These are phyloP conservation scores for Eupelmus urozonus DNA, from an alignment of 2,888 invertebrate genomes.

Conservation along the genomic window DNA sequence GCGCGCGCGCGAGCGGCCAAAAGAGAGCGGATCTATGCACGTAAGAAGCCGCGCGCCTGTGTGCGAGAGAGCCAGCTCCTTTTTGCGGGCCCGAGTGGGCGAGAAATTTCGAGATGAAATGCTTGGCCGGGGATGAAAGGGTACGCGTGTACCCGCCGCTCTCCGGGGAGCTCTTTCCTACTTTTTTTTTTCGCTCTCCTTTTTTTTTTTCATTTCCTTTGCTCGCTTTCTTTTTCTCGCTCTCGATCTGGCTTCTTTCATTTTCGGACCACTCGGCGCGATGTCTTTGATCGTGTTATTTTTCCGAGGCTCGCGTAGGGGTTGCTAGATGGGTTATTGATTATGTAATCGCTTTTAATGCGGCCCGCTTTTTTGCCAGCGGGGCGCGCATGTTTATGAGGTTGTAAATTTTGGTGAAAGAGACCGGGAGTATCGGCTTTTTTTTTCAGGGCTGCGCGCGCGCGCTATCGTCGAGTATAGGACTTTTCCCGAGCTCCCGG, in stretches of 20 bases:
- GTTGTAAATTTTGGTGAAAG: too few species aligned
- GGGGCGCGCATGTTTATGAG: too few species aligned
- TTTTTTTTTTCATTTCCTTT: neutral
- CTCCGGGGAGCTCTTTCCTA: too few species aligned
- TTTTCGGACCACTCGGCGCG: neutral
- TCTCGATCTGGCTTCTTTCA: conserved; percentile 13
- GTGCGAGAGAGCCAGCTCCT: neutral
- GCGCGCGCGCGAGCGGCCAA: neutral
- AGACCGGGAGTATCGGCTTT: too few species aligned
- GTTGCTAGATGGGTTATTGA: conserved; percentile 23
- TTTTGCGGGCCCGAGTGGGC: conserved; percentile 25
- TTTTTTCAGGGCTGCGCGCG: too few species aligned
- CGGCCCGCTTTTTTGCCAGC: neutral
- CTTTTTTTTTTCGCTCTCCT: too few species aligned
- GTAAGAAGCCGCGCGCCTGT: too few species aligned
- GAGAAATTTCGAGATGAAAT: conserved; percentile 51
- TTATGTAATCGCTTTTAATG: conserved; percentile 29
- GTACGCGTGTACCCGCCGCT: conserved; percentile 10
- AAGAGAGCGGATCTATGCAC: neutral
- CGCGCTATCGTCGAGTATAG: too few species aligned
- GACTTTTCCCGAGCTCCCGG: too few species aligned
- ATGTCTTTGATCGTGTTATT: conserved; percentile 52
- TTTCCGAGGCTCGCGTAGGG: conserved; percentile 12
- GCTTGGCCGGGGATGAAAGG: conserved; percentile 39
- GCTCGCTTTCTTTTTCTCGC: conserved; percentile 1